Evolutionary conservation across 2,888 invertebrate genomes (phyloP), one percentile per base, ranked within the genome.

Genomic region (Psylliodes chrysocephalus): DNA sequence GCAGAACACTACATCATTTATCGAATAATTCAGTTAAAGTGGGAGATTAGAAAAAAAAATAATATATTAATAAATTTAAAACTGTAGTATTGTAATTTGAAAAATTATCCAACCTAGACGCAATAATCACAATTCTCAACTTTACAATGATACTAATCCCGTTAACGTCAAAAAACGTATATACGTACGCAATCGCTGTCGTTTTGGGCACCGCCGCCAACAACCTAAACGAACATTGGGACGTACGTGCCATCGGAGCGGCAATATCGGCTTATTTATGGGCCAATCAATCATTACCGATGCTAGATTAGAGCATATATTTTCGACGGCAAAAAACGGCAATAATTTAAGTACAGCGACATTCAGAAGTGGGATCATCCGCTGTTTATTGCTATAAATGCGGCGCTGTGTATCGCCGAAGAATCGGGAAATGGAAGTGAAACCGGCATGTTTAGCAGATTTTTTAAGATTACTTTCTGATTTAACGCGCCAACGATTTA

Each of bases 191-290:
- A 22, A 6, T 22, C 22, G 22, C 22, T 22, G 22, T 22, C 22
- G 22, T 22, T 22, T n/a, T 2, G 46, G 19, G 12, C 46, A 25
- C 35, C 14, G n/a, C 35, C 14, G 14, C 35, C 35, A 35, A n/a
- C 35, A n/a, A n/a, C n/a, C n/a, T 14, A 17, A 42, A 42, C 42
- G 49, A 49, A 28, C 12, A 17, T 49, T 30, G 28, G 28, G 28
- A 28, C 49, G 49, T 22, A 49, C 49, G 49, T 49, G 49, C 28
- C 28, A 14, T 12, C 60, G 61, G 51, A 60, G 30, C 44, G 56
- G 61, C 65, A 61, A 69, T 71, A 69, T 68, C 69, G 59, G 64
- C 68, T 71, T 73, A 75, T 75, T 75, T 75, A 75, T 73, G 67
- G 66, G 57, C 30, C 71, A 59, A 71, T 75, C 71, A 72, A 73